A percentile compares a stretch with the other conserved stretches of the same genome.
These are phyloP conservation scores for Limnephilus rhombicus DNA, from an alignment of 2,888 invertebrate genomes.

Conservation along the genomic window DNA sequence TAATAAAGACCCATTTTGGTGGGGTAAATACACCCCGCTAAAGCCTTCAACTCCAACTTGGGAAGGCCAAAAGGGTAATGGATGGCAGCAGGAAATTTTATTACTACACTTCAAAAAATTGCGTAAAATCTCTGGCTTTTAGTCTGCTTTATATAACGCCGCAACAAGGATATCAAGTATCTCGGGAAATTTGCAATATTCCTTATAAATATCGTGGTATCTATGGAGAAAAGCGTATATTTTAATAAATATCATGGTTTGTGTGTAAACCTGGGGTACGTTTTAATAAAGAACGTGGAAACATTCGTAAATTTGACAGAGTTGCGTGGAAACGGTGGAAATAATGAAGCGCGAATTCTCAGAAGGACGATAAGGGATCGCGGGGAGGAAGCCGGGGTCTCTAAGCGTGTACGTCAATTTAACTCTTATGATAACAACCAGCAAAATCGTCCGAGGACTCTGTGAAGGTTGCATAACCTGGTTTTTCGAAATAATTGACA, in stretches of 20 bases:
- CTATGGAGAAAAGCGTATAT: conserved; percentile 8
- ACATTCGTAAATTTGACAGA: neutral
- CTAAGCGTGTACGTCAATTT: neutral
- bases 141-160: conserved; percentile 32
- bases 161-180: conserved; percentile 28
- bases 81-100: conserved; percentile 35
- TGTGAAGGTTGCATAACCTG: too few relatives aligned
- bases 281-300: neutral
- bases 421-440: neutral
- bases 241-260: conserved; percentile 21
- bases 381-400: neutral
- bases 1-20: conserved; percentile 35
- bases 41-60: conserved; percentile 24
- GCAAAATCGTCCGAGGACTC: neutral
- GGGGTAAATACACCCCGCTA: conserved; percentile 38
- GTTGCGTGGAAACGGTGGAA: neutral
- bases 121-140: conserved; percentile 36
- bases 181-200: conserved; percentile 31
- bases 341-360: neutral
- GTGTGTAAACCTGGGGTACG: neutral
- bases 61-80: conserved; percentile 8
- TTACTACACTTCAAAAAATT: conserved; percentile 41
- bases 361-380: neutral
- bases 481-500: too few relatives aligned
- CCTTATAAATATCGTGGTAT: neutral